Evolutionary conservation across 1,140 invertebrate species (phyloP), one percentile per base, ranked within the genome.

Genomic region (Habropoda laboriosa): DNA sequence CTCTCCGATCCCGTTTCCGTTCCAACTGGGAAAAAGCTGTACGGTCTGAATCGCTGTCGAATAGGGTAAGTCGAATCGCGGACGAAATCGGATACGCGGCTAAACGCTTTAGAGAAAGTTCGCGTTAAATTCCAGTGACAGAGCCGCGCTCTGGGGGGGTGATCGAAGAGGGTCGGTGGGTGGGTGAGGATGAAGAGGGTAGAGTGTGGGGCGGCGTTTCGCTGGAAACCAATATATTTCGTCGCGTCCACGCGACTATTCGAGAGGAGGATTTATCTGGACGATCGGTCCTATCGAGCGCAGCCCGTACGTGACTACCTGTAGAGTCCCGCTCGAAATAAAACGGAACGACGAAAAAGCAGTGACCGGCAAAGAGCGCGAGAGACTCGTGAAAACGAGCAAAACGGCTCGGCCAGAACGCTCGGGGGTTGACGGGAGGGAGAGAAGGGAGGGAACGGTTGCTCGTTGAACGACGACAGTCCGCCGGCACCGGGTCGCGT

Each of bases 321-420:
- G 83, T 85, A 83, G 83, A 84, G 74, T 73, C 82, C 42, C 61
- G 73, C 53, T 68, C 38, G 61, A 74, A 77, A 77, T 77, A 77
- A 70, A 76, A 73, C 68, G 64, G 55, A 75, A 77, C 79, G 74
- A 81, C 67, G 85, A 79, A 79, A 85, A 64, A 81, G 70, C 58
- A 79, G 63, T 63, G 83, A 75, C 80, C 76, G 68, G 83, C 80
- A 88, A 89, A 89, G 82, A 82, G 76, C 76, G 68, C 57, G 47
- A 51, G 67, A 70, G 76, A 66, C 55, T 71, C 67, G 68, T 79
- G 76, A 83, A 84, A 70, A 75, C 40, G 68, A 49, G 63, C 27
- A 27, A 60, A 49, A 49, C 66, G 64, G 35, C 27, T n/a, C 40
- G 68, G 42, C 57, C 27, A 27, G 55, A 49, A 49, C 66, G 64